Evolutionary conservation across 2,888 invertebrate species (phyloP).

Genomic region (Galeopsomyia nigrocyanea): DNA sequence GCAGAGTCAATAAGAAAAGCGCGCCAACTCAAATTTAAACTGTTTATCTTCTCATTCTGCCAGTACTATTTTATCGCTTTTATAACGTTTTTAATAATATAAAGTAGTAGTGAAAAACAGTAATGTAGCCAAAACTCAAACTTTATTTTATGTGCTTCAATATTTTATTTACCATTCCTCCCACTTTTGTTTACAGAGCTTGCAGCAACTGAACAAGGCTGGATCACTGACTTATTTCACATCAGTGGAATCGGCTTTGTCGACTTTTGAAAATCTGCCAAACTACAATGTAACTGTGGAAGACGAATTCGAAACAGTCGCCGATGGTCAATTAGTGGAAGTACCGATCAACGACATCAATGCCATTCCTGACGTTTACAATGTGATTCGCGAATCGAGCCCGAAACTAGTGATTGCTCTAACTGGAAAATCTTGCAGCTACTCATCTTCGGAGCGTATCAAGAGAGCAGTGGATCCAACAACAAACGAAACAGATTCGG

Average conservation of each 20-base stretch:
- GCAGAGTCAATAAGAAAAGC: too few relatives aligned
- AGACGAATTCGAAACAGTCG: constrained; percentile 67
- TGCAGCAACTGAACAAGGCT: constrained; percentile 64
- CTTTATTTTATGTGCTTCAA: too few relatives aligned
- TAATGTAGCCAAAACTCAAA: too few relatives aligned
- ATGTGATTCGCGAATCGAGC: constrained; percentile 63
- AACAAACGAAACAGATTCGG: constrained; percentile 2
- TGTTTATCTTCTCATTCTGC: too few relatives aligned
- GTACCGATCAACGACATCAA: constrained; percentile 54
- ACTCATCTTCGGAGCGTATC: constrained; percentile 55
- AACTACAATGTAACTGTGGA: constrained; percentile 68
- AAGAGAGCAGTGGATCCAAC: constrained; percentile 53
- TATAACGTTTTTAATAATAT: too few relatives aligned
- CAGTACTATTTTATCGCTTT: too few relatives aligned
- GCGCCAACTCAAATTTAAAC: too few relatives aligned
- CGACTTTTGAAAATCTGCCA: constrained; percentile 71
- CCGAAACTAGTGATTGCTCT: constrained; percentile 57
- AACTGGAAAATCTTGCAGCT: constrained; percentile 60
- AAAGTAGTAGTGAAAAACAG: too few relatives aligned
- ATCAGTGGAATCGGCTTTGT: constrained; percentile 74
- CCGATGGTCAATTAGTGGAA: constrained; percentile 54
- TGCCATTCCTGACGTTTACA: constrained; percentile 54
- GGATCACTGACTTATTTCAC: constrained; percentile 71
- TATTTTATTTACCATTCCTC: too few relatives aligned
- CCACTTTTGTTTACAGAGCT: constrained; percentile 58